Evolutionary conservation across 2,888 invertebrate species (phyloP).

Genomic region (Oscheius myriophilus): DNA sequence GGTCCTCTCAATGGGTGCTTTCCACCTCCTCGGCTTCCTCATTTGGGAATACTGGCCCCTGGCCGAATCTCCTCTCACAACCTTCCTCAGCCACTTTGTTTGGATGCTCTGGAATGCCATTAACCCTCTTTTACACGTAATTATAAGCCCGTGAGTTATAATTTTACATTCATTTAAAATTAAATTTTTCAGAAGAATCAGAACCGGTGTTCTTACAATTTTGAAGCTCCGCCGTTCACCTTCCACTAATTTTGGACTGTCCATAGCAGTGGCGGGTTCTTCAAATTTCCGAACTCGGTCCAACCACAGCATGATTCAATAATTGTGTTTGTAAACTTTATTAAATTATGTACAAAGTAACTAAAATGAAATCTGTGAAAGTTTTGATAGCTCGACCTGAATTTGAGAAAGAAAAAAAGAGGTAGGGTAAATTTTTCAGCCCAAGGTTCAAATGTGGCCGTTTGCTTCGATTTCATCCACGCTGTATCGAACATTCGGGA

Average conservation of each 20-base stretch:
- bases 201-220: conserved; percentile 11
- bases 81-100: conserved; percentile 49
- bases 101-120: conserved; percentile 56
- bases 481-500: conserved; percentile 31
- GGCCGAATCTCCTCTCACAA: conserved; percentile 41
- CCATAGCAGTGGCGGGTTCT: too few species aligned
- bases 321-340: too few species aligned
- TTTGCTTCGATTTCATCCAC: conserved; percentile 28
- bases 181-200: conserved; percentile 7
- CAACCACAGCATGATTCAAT: too few species aligned
- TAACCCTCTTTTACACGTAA: conserved; percentile 42
- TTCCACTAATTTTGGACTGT: too few species aligned
- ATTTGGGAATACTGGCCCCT: conserved; percentile 51
- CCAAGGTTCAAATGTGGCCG: conserved; percentile 30
- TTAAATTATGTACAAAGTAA: too few species aligned
- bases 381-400: too few species aligned
- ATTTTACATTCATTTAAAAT: not conserved
- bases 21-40: conserved; percentile 46
- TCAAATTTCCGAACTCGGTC: too few species aligned
- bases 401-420: too few species aligned
- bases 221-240: not conserved
- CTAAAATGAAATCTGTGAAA: too few species aligned
- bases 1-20: conserved; percentile 40
- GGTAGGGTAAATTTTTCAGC: too few species aligned
- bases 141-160: conserved; percentile 42